Evolutionary conservation across 2,888 invertebrate species (phyloP), one percentile per base, ranked within the genome.

Genomic region (Bugulina stolonifera): DNA sequence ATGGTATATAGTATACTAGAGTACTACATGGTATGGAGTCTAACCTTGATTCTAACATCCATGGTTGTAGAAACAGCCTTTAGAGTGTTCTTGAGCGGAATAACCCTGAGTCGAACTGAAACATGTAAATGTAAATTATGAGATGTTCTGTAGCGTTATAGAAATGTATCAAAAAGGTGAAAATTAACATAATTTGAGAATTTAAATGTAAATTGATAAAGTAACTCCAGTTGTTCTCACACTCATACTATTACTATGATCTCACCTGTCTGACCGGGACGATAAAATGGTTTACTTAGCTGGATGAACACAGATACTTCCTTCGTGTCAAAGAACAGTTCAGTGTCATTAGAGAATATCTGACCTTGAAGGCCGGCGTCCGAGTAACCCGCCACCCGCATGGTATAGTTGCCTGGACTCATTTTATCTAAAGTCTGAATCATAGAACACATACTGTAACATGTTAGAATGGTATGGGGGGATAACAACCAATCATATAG

Each of bases 261-360:
- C 64, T 71, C 71, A 83, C 83, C 82, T 73, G 76, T 91, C 84
- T 95, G 93, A 2, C 92, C 90, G 84, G 95, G 95, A 89, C 91
- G 94, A 81, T 97, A 97, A 2, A 96, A 89, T 0, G 96, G 96
- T 81, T 94, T 94, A 83, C 96, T 94, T 79, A 93, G 90, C 85
- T 95, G 95, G 77, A 97, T 91, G 82, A 96, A 95, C 75, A 96
- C 93, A 0, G 96, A 94, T 91, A 95, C 93, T 70, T 94, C 93
- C 54, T 95, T 88, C 78, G 91, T 91, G 0, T 93, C 93, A 86
- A 95, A 96, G 0, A 88, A 87, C 22, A 97, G 87, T 73, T 89
- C 86, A 0, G 94, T 93, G 82, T 94, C 94, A 80, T 97, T 96
- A 64, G 89, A 86, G 84, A 97, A 97, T 0, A 94, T 92, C 72